Percentiles rank a stretch among this genome's conserved stretches.
Evolutionary conservation across 2,888 invertebrate species (phyloP).

Genomic region (Nephrotoma appendiculata): DNA sequence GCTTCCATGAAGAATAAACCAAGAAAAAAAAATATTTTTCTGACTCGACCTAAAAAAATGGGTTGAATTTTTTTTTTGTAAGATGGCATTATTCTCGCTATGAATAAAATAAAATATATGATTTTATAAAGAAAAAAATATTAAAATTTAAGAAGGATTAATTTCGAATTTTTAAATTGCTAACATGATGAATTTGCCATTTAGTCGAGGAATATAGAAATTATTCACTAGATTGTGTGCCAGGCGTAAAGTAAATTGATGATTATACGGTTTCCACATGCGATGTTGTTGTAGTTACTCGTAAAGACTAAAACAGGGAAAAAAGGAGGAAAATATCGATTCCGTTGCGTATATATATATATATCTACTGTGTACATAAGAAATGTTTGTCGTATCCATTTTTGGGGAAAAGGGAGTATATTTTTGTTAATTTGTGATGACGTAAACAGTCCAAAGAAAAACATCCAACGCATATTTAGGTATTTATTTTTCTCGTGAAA

Average conservation of each 20-base stretch:
- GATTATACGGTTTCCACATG: background rate
- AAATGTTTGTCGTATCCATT: background rate
- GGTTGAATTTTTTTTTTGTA: background rate
- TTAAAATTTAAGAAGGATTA: background rate
- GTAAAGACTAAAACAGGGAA: background rate
- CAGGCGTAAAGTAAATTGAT: background rate
- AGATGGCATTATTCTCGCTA: background rate
- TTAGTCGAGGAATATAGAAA: background rate
- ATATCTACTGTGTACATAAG: background rate
- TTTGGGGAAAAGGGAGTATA: background rate
- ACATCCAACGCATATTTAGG: background rate
- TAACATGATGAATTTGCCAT: background rate
- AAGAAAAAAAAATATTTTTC: background rate
- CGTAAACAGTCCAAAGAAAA: background rate
- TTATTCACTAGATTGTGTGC: background rate
- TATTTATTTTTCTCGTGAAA: background rate
- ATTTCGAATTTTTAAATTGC: background rate
- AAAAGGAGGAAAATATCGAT: background rate
- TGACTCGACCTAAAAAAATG: background rate
- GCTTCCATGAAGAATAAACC: background rate
- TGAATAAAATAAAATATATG: background rate
- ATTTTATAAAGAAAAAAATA: background rate
- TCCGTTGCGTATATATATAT: background rate
- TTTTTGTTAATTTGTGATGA: background rate
- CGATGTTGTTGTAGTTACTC: background rate